Evolutionary conservation across 1,140 invertebrate genomes (phyloP).

Genomic region (Neodiprion virginianus): DNA sequence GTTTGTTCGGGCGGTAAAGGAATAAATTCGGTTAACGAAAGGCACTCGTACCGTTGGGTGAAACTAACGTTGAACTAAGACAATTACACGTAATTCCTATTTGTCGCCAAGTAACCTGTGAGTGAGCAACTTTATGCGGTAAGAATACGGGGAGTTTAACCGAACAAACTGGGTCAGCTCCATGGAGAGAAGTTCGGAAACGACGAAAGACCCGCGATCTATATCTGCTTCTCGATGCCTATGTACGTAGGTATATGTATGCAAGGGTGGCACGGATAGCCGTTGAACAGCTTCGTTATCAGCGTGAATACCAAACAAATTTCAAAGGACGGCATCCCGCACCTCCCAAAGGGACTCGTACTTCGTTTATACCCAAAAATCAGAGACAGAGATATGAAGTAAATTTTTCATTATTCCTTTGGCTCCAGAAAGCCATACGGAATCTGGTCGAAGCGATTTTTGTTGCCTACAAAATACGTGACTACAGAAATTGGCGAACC

Average conservation of each 20-base stretch:
- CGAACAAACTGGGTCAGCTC: slow-evolving; percentile 37
- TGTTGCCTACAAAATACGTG: no score
- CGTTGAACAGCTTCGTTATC: slow-evolving; percentile 32
- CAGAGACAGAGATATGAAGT: neutral
- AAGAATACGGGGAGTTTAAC: slow-evolving; percentile 38
- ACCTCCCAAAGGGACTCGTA: no score
- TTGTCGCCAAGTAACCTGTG: slow-evolving; percentile 37
- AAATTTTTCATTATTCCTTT: neutral
- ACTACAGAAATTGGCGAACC: no score
- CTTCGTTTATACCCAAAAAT: neutral
- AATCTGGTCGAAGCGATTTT: neutral
- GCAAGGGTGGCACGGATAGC: neutral
- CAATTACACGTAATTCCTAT: slow-evolving; percentile 42
- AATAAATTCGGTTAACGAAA: slow-evolving; percentile 32
- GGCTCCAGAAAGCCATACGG: neutral
- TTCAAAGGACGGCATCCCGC: slow-evolving; percentile 15
- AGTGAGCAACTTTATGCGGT: slow-evolving; percentile 21
- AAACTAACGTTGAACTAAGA: slow-evolving; percentile 34
- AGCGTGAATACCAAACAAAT: slow-evolving; percentile 35
- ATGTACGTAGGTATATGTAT: neutral
- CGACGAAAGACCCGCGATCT: neutral
- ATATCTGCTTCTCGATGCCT: neutral
- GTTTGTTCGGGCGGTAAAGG: slow-evolving; percentile 5
- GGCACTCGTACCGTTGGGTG: slow-evolving; percentile 31
- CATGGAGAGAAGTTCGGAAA: slow-evolving; percentile 20